Evolutionary conservation across 2,888 invertebrate genomes (phyloP), one percentile per base, ranked within the genome.

Genomic region (Ornithoptera alexandrae): DNA sequence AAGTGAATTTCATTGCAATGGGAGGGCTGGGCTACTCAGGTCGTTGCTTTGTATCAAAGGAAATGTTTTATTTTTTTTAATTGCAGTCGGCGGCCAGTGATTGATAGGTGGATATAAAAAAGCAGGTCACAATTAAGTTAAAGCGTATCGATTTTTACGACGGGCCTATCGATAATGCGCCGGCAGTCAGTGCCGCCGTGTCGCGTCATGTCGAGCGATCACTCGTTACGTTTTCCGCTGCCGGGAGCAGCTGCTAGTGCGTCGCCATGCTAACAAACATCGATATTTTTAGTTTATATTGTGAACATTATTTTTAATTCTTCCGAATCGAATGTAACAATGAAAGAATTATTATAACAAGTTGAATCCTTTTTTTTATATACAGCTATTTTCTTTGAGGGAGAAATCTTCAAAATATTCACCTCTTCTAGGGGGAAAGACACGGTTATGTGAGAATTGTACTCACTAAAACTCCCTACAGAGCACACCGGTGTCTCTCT

Each of bases 191-290:
- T 67, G 70, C 67, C 67, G 67, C 63, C 68, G 63, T 63, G 70
- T 67, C 74, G 74, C 74, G 71, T 73, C 74, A 72, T 75, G 74
- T 74, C 74, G 74, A 71, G 68, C 73, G 72, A 72, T 74, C 74
- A 71, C 74, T 73, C 69, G 69, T 69, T 69, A 70, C 67, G 70
- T 67, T 70, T 70, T 63, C 70, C 70, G 76, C 74, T 70, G 74
- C 72, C 74, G 72, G 73, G 73, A 65, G 72, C 69, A 67, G 65
- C 63, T 73, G 39, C 36, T 72, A 72, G 74, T 18, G 72, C 50
- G 50, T 15, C 18, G 4, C 50, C 15, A 17, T 50, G 18, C 50
- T 2, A 50, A 5, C 50, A 17, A 22, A 69, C 72, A 72, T 73
- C 74, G 71, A 72, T 67, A 70, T 58, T 64, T 66, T n/a, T 17